Conservation (phyloP, 2,113 vertebrate species). For the Leucopternis melanops region DNA sequence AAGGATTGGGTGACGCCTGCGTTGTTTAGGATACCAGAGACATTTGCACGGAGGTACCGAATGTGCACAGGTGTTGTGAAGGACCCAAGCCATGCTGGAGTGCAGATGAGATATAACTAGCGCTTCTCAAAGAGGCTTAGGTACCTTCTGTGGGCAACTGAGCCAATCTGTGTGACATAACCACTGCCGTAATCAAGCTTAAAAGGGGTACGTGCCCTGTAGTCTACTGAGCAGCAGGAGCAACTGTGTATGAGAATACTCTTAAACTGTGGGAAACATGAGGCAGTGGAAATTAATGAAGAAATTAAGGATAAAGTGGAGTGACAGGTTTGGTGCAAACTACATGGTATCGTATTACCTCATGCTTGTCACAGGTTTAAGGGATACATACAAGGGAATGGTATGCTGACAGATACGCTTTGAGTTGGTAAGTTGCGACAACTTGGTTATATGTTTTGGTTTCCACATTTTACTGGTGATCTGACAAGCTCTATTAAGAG, state of each 20-base stretch:
- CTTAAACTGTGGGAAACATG: background rate
- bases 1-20: rapidly evolving
- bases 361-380: background rate
- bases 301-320: background rate
- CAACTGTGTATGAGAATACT: background rate
- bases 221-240: background rate
- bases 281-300: background rate
- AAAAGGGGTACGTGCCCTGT: background rate
- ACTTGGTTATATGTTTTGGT: background rate
- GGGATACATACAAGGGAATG: background rate
- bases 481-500: background rate
- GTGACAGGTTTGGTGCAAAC: background rate
- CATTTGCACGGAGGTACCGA: background rate
- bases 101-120: background rate
- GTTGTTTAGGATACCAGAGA: background rate
- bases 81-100: background rate
- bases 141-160: background rate
- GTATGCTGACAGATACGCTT: background rate
- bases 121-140: background rate
- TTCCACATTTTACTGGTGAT: background rate
- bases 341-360: background rate
- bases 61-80: background rate
- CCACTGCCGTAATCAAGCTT: background rate
- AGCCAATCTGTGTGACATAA: background rate
- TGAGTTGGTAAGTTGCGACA: background rate